phyloP scores from a whole-genome alignment of 2,888 invertebrate genomes.

The Bembecia ichneumoniformis region DNA sequence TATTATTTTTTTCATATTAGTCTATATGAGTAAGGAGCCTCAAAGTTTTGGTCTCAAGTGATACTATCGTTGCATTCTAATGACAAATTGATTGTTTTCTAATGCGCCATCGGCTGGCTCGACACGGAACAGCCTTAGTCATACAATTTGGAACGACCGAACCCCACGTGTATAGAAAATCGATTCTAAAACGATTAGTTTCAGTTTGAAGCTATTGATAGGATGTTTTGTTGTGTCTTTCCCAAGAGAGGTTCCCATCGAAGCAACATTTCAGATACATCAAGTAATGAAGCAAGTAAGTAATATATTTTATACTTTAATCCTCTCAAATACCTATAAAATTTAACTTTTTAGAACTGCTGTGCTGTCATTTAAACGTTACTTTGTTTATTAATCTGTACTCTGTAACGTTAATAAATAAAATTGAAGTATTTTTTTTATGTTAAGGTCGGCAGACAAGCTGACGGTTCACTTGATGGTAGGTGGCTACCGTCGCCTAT shows the following conservation, averaged over 20 bases:
- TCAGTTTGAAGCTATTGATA: constrained; percentile 1
- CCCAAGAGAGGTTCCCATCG: constrained; percentile 11
- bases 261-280: constrained; percentile 14
- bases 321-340: no score
- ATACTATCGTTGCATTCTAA: constrained; percentile 12
- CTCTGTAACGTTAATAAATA: no score
- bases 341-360: no score
- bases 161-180: not conserved
- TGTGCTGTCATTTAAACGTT: no score
- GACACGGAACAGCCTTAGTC: not conserved
- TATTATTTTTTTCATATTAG: no score
- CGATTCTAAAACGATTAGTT: not conserved
- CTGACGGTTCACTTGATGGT: no score
- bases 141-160: not conserved
- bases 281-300: constrained; percentile 22
- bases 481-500: no score
- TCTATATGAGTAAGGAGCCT: no score
- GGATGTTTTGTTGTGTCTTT: constrained; percentile 32
- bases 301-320: constrained; percentile 8
- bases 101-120: constrained; percentile 3
- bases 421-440: no score
- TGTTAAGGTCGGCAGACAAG: no score
- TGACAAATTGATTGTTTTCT: constrained; percentile 16
- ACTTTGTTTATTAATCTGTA: no score
- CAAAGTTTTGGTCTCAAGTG: no score